phyloP scores from a whole-genome alignment of 1,140 invertebrate species.

The Holotrichia oblita region DNA sequence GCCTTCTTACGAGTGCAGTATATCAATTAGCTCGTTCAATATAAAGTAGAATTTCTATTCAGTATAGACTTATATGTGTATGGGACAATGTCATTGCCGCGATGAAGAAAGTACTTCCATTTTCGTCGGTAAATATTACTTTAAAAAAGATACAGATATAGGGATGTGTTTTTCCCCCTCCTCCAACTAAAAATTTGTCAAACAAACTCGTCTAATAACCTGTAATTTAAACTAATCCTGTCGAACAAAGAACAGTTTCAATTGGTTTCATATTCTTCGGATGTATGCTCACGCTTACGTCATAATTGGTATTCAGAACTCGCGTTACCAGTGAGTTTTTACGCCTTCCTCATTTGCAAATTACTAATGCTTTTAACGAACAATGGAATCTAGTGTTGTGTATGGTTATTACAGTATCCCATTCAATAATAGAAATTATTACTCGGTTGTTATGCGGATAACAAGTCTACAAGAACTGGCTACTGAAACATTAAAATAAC shows the following conservation, averaged over 20 bases:
- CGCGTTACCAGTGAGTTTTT: not conserved
- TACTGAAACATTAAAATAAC: too few relatives aligned
- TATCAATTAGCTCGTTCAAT: conserved; percentile 8
- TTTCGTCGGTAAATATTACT: conserved; percentile 5
- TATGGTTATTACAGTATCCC: not conserved
- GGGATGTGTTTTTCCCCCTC: too few relatives aligned
- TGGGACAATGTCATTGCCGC: not conserved
- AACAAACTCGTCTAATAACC: too few relatives aligned
- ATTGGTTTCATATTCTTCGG: too few relatives aligned
- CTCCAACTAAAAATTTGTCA: too few relatives aligned
- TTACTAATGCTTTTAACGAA: not conserved
- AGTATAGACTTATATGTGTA: conserved; percentile 19
- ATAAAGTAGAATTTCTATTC: conserved; percentile 22
- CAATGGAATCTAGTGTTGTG: not conserved
- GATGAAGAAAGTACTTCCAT: conserved; percentile 17
- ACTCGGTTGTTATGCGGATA: too few relatives aligned
- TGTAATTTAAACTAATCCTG: too few relatives aligned
- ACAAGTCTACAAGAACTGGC: too few relatives aligned
- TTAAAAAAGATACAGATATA: not conserved
- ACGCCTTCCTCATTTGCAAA: conserved; percentile 25
- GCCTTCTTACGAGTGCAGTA: conserved; percentile 32
- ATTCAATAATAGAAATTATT: not conserved
- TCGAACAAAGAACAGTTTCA: too few relatives aligned
- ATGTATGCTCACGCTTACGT: not conserved
- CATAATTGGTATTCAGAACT: not conserved